Base-by-base conservation (phyloP, 30 jellyfish, hydroid and myxozoan genomes). In the Hydra vulgaris region DNA sequence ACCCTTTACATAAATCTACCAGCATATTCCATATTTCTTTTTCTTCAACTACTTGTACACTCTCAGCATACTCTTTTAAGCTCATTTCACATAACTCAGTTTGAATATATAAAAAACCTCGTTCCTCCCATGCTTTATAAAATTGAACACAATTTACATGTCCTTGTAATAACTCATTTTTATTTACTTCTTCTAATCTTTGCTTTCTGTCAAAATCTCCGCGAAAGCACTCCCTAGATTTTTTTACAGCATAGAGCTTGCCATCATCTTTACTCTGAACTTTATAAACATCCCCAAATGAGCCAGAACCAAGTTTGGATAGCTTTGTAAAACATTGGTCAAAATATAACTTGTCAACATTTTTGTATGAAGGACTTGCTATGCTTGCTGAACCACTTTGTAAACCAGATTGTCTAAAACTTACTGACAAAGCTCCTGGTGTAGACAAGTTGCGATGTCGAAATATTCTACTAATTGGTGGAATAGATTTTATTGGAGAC, bases 401-500 rank as follows among this genome's bases (percentile, higher is more conserved):
- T 79, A 88, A 84, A 69, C 21, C 79, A 73, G 95, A 66, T 66
- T 88, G 90, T 17, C 97, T 80, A 66, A 90, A 90, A 27, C 95
- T 83, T 82, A 90, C 95, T 15, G 95, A 86, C 26, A 77, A 91
- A 16, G 97, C 96, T 8, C 92, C 94, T 25, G 81, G 83, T 22
- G 84, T 73, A 24, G 94, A 71, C 27, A 85, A 78, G 24, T 83
- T 86, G 22, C 96, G 79, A 27, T 79, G 78, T 54, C 92, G 73
- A 56, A 91, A 91, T 19, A 91, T 89, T 80, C 98, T 76, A 89
- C 98, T 91, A 17, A 86, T 76, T 0, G 98, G 98, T 17, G 98
- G 98, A 17, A 96, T 96, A 25, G 98, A 91, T 83, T 91, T 91
- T 66, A 91, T 92, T 18, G 98, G 98, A n/a, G 98, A 89, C 72